These are phyloP conservation scores for Drosophila neocordata DNA, from an alignment of 1,140 invertebrate genomes.

Conservation along the genomic window DNA sequence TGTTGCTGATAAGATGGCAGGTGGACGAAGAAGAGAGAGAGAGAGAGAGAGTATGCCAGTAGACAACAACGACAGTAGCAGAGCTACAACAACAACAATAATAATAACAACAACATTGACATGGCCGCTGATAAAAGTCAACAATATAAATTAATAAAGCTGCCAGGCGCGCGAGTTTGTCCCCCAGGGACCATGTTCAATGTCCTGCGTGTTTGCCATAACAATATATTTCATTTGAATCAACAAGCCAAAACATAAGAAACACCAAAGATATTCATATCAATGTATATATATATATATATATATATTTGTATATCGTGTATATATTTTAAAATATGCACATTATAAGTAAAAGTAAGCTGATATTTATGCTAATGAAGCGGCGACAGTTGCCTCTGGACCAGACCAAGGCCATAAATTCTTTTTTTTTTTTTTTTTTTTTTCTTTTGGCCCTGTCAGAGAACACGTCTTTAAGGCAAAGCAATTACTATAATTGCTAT, in stretches of 20 bases:
- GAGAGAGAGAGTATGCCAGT: neutral
- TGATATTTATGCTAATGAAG: constrained; percentile 80
- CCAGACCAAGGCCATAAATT: constrained; percentile 55
- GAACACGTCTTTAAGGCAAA: constrained; percentile 44
- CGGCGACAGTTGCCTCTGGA: constrained; percentile 52
- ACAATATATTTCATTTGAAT: constrained; percentile 79
- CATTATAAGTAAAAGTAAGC: constrained; percentile 75
- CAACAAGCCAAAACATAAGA: constrained; percentile 62
- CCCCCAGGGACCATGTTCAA: constrained; percentile 54
- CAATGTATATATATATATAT: neutral
- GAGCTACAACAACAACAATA: constrained; percentile 3
- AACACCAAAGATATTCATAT: constrained; percentile 9
- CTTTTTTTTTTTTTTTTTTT: neutral
- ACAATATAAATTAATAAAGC: constrained; percentile 81
- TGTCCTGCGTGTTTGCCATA: constrained; percentile 76
- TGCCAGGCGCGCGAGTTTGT: constrained; percentile 58
- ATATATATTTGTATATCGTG: constrained; percentile 40
- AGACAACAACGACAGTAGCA: constrained; percentile 10
- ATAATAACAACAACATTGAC: constrained; percentile 48
- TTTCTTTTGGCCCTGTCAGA: neutral
- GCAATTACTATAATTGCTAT: constrained; percentile 76
- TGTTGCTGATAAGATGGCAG: constrained; percentile 72
- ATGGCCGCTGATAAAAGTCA: constrained; percentile 76
- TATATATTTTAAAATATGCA: constrained; percentile 70
- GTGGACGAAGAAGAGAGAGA: neutral